Evolutionary conservation across 2,113 vertebrate species (phyloP), one percentile per base, ranked within the genome.

Genomic region (Lethenteron camtschaticum): DNA sequence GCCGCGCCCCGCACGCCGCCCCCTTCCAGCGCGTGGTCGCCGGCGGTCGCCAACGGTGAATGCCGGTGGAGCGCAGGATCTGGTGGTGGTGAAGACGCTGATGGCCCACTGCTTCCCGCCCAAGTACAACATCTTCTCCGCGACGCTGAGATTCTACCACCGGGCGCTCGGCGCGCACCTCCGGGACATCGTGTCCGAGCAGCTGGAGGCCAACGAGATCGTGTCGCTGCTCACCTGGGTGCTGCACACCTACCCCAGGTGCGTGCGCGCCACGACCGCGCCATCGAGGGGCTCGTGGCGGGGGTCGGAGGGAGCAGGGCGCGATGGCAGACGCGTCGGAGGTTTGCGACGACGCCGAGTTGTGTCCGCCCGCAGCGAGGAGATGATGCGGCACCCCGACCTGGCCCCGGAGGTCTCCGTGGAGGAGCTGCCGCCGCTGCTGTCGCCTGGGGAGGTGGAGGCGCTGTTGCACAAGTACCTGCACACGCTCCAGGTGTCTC

Each of bases 151-250:
- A 58, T 85, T 85, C 57, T 86, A 83, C 74, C 94, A 96, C 73
- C 78, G 70, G 11, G 85, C 82, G 72, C 79, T 96, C 70, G 76
- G 76, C 4, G 71, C 72, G 59, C 83, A 89, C 74, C 81, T 96
- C 71, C 81, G 82, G 2, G 83, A 87, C 71, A 82, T 96, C 56
- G 80, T 84, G 66, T 80, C 81, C 69, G 83, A 83, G 76, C 86
- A 89, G 68, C 82, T 96, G 78, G 86, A 86, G 77, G 88, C 87
- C 20, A 83, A 89, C 1, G 88, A 85, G 0, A 83, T 92, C 71
- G 95, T 96, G 56, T 79, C 85, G 10, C 78, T 99, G 70, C 86
- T 99, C 1, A 84, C 87, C 74, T 99, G 94, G 94, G 81, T 80
- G 0, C 78, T 87, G n/a, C 84, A 75, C 9, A 79, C 88, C 69